Conservation (phyloP, 2,113 vertebrate species). For the Arothron firmamentum region DNA sequence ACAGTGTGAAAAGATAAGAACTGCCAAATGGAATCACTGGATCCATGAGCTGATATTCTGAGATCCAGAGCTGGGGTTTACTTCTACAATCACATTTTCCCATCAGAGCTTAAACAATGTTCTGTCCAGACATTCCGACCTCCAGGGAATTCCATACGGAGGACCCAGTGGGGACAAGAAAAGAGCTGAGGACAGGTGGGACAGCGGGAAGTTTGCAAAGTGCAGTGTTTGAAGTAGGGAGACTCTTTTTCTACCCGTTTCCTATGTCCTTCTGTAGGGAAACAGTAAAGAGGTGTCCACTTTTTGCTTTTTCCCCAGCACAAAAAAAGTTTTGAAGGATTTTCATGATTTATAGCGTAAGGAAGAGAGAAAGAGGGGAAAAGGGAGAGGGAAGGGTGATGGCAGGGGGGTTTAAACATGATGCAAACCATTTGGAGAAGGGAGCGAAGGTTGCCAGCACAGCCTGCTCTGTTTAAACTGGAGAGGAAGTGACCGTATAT, state of each 20-base stretch:
- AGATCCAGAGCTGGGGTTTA: no score
- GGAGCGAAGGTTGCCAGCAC: constrained; percentile 94
- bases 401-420: constrained; percentile 91
- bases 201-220: constrained; percentile 19
- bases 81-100: no score
- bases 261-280: constrained; percentile 61
- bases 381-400: constrained; percentile 62
- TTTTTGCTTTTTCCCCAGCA: constrained; percentile 52
- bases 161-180: constrained; percentile 27
- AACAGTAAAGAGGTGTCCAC: constrained; percentile 48
- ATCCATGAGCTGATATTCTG: no score
- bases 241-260: constrained; percentile 69
- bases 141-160: neutral
- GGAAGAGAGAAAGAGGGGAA: constrained; percentile 62
- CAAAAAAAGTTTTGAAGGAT: constrained; percentile 74
- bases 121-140: no score
- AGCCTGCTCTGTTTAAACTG: constrained; percentile 99
- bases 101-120: no score
- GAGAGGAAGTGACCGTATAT: constrained; percentile 99
- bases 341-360: constrained; percentile 80
- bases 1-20: no score
- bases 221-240: constrained; percentile 57
- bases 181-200: constrained; percentile 18
- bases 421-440: constrained; percentile 99
- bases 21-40: no score